Conservation (phyloP, 2,113 vertebrate species). For the Trichechus manatus region DNA sequence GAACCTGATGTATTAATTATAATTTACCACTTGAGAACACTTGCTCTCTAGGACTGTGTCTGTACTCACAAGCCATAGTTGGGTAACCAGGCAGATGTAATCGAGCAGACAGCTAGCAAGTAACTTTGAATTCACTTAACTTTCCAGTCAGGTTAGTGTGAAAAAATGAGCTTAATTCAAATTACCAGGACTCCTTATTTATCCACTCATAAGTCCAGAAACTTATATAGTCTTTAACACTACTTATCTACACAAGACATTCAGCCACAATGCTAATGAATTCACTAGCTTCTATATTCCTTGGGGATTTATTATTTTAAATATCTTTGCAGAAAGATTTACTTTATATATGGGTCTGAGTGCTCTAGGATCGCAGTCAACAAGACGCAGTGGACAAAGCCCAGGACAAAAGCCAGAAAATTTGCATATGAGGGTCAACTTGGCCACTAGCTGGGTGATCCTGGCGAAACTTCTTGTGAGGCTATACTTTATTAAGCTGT, state of each 20-base stretch:
- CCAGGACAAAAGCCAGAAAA: background rate
- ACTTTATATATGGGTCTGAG: background rate
- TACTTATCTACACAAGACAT: background rate
- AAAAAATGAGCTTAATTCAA: no score
- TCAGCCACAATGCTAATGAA: background rate
- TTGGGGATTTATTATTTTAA: background rate
- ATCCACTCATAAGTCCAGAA: no score
- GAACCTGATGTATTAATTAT: background rate
- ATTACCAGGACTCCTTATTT: no score
- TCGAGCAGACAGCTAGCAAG: no score
- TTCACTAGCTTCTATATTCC: background rate
- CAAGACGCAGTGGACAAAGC: background rate
- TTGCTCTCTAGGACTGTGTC: background rate
- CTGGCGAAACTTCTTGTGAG: background rate
- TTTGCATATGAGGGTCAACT: background rate
- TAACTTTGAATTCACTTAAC: no score
- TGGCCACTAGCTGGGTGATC: background rate
- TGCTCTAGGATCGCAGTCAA: background rate
- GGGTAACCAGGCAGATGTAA: background rate
- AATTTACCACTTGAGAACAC: background rate
- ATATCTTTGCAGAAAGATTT: background rate
- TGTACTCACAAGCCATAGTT: background rate
- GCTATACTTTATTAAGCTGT: background rate
- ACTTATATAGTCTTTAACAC: background rate
- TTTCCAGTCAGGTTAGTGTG: no score